Evolutionary conservation across 2,797 vertebrate species (phyloP).

Genomic region (Telmatherina bonti): DNA sequence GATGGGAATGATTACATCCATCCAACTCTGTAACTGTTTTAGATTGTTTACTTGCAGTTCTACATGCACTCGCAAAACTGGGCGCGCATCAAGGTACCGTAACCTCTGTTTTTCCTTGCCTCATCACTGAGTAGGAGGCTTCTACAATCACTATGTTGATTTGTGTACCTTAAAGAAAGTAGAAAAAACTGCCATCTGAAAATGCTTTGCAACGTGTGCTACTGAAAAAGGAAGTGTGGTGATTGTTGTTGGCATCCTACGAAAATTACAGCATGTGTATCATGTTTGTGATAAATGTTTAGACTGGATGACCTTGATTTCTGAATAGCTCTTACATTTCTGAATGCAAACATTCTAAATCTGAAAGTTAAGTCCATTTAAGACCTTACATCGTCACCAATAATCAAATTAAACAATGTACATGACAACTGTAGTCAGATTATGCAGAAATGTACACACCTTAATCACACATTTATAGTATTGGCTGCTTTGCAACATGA

Average conservation of each 20-base stretch:
- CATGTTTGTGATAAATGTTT: neutral
- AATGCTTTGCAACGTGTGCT: neutral
- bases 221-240: neutral
- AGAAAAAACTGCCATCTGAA: rapidly evolving
- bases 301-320: neutral
- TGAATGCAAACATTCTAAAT: neutral
- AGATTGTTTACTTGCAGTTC: conserved; percentile 3
- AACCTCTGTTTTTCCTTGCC: neutral
- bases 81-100: neutral
- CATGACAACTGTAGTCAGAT: neutral
- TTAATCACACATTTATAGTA: neutral
- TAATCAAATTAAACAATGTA: neutral
- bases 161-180: neutral
- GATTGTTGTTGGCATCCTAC: neutral
- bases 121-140: neutral
- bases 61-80: neutral
- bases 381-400: neutral
- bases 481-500: neutral
- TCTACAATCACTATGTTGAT: neutral
- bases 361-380: neutral
- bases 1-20: neutral
- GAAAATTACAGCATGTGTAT: neutral
- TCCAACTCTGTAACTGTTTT: neutral
- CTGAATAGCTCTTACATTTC: neutral
- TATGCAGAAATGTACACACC: neutral